Percentiles rank a stretch among this genome's conserved stretches.
phyloP scores from a whole-genome alignment of 2,888 invertebrate genomes.

The Rhagonycha lutea region DNA sequence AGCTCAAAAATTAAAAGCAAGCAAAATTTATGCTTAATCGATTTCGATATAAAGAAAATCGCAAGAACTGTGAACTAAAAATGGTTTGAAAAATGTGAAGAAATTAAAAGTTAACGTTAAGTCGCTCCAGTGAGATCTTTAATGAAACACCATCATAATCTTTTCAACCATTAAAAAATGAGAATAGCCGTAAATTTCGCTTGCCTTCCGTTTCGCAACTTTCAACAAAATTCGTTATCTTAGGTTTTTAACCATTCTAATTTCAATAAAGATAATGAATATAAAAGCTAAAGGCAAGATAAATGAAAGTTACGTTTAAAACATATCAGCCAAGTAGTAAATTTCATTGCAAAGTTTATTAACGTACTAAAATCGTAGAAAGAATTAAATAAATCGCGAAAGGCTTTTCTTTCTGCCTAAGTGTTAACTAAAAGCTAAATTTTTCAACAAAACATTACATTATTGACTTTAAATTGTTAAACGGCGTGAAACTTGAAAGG shows the following conservation, averaged over 20 bases:
- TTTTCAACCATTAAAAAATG: neutral
- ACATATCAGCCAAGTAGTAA: neutral
- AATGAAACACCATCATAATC: neutral
- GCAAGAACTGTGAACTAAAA: neutral
- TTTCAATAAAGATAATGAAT: slow-evolving; percentile 5
- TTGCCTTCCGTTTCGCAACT: neutral
- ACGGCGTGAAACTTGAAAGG: slow-evolving; percentile 23
- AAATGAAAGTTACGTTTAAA: neutral
- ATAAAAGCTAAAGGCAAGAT: neutral
- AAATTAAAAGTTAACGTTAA: neutral
- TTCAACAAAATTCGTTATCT: slow-evolving; percentile 4
- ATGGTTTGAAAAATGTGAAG: neutral
- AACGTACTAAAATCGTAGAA: neutral
- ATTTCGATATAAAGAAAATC: neutral
- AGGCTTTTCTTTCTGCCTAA: neutral
- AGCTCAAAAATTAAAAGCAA: neutral
- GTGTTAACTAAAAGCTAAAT: slow-evolving; percentile 11
- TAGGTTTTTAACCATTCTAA: slow-evolving; percentile 2
- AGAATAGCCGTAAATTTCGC: neutral
- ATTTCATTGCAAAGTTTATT: neutral
- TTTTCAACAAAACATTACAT: slow-evolving; percentile 15
- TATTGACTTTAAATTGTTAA: slow-evolving; percentile 22
- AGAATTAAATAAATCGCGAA: neutral
- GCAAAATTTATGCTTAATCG: neutral
- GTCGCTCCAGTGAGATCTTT: neutral